phyloP scores from a whole-genome alignment of 2,113 vertebrate species.

The Mixornis gularis region DNA sequence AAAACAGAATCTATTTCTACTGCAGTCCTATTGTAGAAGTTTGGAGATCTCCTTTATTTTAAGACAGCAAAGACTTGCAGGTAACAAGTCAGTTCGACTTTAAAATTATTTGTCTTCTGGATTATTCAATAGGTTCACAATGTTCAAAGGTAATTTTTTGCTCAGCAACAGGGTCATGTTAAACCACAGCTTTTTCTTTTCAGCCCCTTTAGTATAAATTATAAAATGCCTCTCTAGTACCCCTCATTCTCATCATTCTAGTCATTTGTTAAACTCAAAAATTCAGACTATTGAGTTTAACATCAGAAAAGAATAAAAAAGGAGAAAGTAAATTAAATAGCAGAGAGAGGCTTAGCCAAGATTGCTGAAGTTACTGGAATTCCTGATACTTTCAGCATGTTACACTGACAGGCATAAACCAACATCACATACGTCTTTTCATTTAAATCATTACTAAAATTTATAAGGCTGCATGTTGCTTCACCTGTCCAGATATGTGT shows the following conservation, averaged over 20 bases:
- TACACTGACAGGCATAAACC: background rate
- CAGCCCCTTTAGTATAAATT: background rate
- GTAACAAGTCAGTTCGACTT: background rate
- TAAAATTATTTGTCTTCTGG: background rate
- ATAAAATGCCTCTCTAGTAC: background rate
- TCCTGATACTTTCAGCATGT: background rate
- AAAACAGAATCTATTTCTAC: background rate
- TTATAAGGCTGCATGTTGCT: background rate
- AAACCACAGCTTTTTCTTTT: background rate
- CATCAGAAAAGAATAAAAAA: background rate
- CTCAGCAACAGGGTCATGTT: background rate
- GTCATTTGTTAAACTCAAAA: background rate
- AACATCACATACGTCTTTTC: background rate
- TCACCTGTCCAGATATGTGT: background rate
- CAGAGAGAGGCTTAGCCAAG: background rate
- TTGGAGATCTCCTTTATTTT: background rate
- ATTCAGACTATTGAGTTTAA: background rate
- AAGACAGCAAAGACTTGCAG: background rate
- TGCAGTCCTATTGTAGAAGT: background rate
- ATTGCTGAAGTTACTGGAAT: background rate
- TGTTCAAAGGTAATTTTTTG: background rate
- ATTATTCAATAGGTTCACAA: background rate
- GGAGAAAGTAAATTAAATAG: background rate
- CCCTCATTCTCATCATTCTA: background rate
- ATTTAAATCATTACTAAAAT: background rate